Conservation (phyloP, 2,113 vertebrate species). For the Gila orcuttii region DNA sequence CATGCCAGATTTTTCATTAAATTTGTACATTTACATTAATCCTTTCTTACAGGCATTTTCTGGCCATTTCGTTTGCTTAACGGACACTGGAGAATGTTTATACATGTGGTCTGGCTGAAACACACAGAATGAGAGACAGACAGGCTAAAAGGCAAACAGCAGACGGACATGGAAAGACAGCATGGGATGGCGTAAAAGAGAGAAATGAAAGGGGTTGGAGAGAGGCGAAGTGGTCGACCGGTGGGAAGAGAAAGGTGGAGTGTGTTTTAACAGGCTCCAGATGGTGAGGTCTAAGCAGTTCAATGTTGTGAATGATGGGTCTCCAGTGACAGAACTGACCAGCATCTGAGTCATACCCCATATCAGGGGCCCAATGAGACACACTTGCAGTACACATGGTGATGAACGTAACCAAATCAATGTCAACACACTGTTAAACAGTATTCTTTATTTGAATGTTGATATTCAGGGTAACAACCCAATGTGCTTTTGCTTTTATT, state of each 20-base stretch:
- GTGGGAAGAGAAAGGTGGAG: constrained; percentile 30
- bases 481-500: not conserved
- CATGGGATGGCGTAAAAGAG: constrained; percentile 31
- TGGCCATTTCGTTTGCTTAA: constrained; percentile 3
- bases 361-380: constrained; percentile 2
- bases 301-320: constrained; percentile 31
- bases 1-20: not conserved
- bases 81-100: constrained; percentile 21
- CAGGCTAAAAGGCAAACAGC: constrained; percentile 9
- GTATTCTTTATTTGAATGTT: not conserved
- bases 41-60: not conserved
- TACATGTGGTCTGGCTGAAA: constrained; percentile 30
- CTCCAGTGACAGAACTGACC: constrained; percentile 26
- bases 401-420: constrained; percentile 2
- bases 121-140: constrained; percentile 1
- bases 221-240: constrained; percentile 27
- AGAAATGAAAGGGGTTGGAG: constrained; percentile 20
- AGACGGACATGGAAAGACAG: constrained; percentile 14
- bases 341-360: constrained; percentile 10
- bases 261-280: constrained; percentile 56
- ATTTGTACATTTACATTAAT: not conserved
- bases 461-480: not conserved
- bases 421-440: constrained; percentile 7
- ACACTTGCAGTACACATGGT: not conserved
- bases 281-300: constrained; percentile 48